Conservation (phyloP, 2,888 invertebrate genomes). For the Caenorhabditis zanzibari region DNA sequence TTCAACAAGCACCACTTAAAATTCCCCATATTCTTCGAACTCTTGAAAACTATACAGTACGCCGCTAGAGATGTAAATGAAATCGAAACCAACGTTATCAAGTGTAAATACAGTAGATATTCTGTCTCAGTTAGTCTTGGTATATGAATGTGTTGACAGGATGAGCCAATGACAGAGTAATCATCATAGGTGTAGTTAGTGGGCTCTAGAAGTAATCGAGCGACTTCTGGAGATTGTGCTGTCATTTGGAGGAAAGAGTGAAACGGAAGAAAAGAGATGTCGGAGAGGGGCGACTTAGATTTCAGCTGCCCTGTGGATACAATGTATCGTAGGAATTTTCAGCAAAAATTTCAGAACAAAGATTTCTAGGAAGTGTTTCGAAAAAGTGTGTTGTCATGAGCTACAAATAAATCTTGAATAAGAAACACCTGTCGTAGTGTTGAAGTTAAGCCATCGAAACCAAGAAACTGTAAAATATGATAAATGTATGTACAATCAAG, state of each 20-base stretch:
- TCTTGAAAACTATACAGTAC: slow-evolving; percentile 23
- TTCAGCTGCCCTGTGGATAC: no score
- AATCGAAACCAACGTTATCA: slow-evolving; percentile 24
- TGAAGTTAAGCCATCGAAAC: no score
- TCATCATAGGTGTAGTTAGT: slow-evolving; percentile 47
- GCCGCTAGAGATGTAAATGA: slow-evolving; percentile 17
- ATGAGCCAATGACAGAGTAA: slow-evolving; percentile 46
- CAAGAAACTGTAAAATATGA: no score
- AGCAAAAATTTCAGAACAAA: no score
- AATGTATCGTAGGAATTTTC: no score
- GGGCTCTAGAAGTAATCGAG: slow-evolving; percentile 20
- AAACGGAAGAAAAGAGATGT: neutral
- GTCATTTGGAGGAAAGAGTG: neutral
- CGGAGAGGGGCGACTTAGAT: no score
- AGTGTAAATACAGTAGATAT: slow-evolving; percentile 14
- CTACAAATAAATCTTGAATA: no score
- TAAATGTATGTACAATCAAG: no score
- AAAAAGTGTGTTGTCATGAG: no score
- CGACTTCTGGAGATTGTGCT: slow-evolving; percentile 3
- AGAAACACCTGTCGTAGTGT: no score
- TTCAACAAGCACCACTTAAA: slow-evolving; percentile 59
- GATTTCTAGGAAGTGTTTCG: no score
- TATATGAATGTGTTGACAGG: slow-evolving; percentile 55
- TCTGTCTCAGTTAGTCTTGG: neutral
- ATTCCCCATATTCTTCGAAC: slow-evolving; percentile 15